Base-by-base conservation (phyloP, 1,140 invertebrate species). In the Aricia agestis region DNA sequence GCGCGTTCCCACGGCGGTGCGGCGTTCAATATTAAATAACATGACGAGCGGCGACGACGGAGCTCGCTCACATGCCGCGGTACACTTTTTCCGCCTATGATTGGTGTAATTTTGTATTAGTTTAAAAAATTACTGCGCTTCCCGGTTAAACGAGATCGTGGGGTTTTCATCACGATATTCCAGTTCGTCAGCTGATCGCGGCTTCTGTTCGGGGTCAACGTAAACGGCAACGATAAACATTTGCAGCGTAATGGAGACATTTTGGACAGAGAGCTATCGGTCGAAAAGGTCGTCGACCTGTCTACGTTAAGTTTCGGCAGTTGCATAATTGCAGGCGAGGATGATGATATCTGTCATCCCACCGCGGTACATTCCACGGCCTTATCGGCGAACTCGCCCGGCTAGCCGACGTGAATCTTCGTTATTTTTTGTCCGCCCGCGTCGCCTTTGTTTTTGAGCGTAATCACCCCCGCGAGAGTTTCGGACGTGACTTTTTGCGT, bases 81-180 rank as follows among this genome's bases (percentile, higher is more conserved):
- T 63, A 63, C 59, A 63, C 59, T 63, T 63, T 63, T 63, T 63
- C 59, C 59, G 18, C 17, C 59, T 63, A 18, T 63, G 59, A 63
- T 63, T 63, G 59, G 59, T 63, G 59, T 63, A 63, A 63, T 63
- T 63, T 63, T 25, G 59, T 63, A 63, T 63, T 63, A 63, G 19
- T 63, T 63, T 63, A 63, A 63, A 25, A 63, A 63, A 63, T 63
- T 19, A 63, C 59, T 25, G 18, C 18, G 59, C 59, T 19, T 9
- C 59, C 18, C 59, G 17, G 19, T 25, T 63, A 25, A 10, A 25
- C 59, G 59, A 11, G 59, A 52, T 52, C 9, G 13, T 52, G 45
- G 45, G 45, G 7, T 52, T 52, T 52, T 52, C 2, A 52, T 52
- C 13, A 52, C 45, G 45, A 52, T 52, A 52, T 52, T 52, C 45